phyloP scores from a whole-genome alignment of 2,113 vertebrate species.

The Ranitomeya imitator region DNA sequence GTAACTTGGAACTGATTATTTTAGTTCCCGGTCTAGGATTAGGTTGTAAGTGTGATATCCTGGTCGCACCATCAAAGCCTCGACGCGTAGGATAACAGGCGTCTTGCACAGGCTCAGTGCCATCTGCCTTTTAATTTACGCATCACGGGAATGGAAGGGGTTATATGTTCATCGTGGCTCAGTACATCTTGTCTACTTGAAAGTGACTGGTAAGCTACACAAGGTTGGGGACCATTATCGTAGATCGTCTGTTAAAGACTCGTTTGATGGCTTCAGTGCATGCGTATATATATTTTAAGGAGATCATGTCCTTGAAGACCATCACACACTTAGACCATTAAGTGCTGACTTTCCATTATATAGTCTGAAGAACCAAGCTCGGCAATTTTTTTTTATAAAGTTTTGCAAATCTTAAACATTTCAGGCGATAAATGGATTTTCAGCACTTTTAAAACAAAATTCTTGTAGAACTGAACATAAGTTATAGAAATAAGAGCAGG shows the following conservation, averaged over 20 bases:
- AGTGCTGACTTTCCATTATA: background rate
- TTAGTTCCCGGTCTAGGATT: background rate
- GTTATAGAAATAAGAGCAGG: background rate
- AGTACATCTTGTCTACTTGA: background rate
- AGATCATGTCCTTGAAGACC: background rate
- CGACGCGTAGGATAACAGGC: background rate
- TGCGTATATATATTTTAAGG: background rate
- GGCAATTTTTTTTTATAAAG: background rate
- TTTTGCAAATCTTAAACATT: background rate
- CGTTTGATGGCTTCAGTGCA: background rate
- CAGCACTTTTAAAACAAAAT: background rate
- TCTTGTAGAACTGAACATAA: background rate
- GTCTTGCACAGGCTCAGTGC: background rate
- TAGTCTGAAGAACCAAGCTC: background rate
- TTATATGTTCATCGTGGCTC: background rate
- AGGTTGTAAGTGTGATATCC: background rate
- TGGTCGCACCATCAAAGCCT: no score
- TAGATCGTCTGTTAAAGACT: background rate
- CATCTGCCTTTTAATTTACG: no score
- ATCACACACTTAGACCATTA: background rate
- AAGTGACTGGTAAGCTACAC: background rate
- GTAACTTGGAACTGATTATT: no score
- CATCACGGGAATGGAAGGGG: background rate
- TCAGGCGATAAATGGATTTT: background rate
- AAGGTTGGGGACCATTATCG: background rate